phyloP scores from a whole-genome alignment of 2,113 vertebrate genomes.

The Sturnus vulgaris region DNA sequence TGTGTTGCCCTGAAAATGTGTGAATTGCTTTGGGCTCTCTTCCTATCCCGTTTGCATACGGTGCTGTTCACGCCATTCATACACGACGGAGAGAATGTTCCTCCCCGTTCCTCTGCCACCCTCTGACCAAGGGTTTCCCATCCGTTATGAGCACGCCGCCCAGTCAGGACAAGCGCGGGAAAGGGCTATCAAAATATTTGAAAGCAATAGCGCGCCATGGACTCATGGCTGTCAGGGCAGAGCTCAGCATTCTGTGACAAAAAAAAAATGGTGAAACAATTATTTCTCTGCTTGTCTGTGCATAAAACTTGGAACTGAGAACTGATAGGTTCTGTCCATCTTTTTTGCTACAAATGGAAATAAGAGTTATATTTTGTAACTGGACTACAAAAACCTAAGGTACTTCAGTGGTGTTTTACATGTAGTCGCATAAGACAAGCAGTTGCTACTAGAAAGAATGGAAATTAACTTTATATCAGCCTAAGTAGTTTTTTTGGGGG shows the following conservation, averaged over 20 bases:
- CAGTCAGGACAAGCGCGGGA: not conserved
- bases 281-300: not conserved
- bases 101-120: not conserved
- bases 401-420: not conserved
- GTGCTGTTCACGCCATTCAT: not conserved
- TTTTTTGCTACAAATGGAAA: not conserved
- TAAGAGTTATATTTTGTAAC: not conserved
- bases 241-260: not conserved
- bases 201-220: not conserved
- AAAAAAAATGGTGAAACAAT: not conserved
- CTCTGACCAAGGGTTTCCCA: not conserved
- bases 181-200: slow-evolving; percentile 1
- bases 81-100: not conserved
- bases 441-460: not conserved
- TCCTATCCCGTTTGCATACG: not conserved
- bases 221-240: not conserved
- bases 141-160: not conserved
- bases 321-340: accelerated
- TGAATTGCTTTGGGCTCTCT: not conserved
- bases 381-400: not conserved
- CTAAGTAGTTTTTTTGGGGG: not conserved
- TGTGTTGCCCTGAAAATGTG: accelerated
- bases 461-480: not conserved
- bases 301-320: not conserved
- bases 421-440: not conserved